These are phyloP conservation scores for Dicyrtomina minuta DNA, from an alignment of 2,888 invertebrate species.

Conservation along the genomic window DNA sequence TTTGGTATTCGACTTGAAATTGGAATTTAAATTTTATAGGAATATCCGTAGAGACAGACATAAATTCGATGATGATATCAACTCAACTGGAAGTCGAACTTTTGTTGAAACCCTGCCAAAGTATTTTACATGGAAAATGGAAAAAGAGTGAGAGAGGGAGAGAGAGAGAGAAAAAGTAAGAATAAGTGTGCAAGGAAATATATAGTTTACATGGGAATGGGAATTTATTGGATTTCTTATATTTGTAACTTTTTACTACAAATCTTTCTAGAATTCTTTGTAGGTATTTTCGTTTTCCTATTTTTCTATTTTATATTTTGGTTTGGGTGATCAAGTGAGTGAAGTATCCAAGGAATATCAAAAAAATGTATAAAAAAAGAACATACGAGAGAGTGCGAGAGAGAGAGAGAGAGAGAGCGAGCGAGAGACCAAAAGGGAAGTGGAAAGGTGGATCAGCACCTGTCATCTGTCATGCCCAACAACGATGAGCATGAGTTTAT, in stretches of 20 bases:
- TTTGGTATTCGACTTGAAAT: too few relatives aligned
- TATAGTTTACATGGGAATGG: too few relatives aligned
- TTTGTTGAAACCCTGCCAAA: too few relatives aligned
- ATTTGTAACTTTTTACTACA: background rate
- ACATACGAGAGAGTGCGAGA: background rate
- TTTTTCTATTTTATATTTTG: background rate
- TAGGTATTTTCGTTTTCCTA: background rate
- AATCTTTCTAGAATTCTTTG: background rate
- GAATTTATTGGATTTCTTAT: too few relatives aligned
- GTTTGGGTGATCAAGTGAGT: background rate
- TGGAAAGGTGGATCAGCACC: constrained; percentile 19
- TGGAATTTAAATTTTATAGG: too few relatives aligned
- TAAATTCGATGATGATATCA: too few relatives aligned
- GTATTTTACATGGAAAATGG: background rate
- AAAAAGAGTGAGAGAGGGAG: background rate
- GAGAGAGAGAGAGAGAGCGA: too few relatives aligned
- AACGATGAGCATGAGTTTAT: constrained; percentile 15
- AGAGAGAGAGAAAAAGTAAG: background rate
- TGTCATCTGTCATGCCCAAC: constrained; percentile 29
- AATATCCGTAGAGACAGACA: too few relatives aligned
- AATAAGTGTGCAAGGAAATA: background rate
- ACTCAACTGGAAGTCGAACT: too few relatives aligned
- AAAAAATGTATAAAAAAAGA: too few relatives aligned
- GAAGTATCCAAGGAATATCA: background rate
- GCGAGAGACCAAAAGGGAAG: background rate